These are phyloP conservation scores for Melipona quadrifasciata DNA, from an alignment of 1,140 invertebrate species.

Conservation along the genomic window DNA sequence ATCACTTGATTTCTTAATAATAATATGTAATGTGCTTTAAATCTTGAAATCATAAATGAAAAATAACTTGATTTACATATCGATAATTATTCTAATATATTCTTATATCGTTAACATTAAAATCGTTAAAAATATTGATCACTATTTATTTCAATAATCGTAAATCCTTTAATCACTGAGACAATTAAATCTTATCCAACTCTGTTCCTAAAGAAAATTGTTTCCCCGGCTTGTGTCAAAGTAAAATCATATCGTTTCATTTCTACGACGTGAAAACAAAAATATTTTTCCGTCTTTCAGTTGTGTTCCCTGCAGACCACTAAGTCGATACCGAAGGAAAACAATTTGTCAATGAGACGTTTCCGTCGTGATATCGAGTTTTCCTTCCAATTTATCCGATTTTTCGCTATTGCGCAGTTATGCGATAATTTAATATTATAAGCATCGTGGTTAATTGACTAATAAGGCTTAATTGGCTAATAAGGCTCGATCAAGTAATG, in stretches of 20 bases:
- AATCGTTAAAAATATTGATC: no score
- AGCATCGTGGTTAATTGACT: not conserved
- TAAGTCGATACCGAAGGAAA: slow-evolving; percentile 40
- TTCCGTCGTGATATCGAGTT: slow-evolving; percentile 38
- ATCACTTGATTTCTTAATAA: no score
- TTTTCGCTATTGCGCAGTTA: not conserved
- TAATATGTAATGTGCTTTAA: no score
- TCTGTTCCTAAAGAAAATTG: not conserved
- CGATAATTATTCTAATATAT: no score
- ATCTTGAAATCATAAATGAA: no score
- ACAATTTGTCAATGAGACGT: slow-evolving; percentile 46
- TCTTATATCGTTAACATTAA: no score
- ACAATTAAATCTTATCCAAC: not conserved
- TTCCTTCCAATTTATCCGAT: slow-evolving; percentile 24
- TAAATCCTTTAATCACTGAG: not conserved
- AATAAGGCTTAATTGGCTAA: not conserved
- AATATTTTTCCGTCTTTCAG: slow-evolving; percentile 5
- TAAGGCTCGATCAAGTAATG: not conserved
- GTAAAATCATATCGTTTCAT: slow-evolving; percentile 2
- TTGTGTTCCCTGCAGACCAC: slow-evolving; percentile 6
- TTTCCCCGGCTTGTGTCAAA: not conserved
- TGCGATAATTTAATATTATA: slow-evolving; percentile 33
- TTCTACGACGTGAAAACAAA: slow-evolving; percentile 2
- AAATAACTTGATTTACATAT: no score
- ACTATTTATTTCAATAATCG: not conserved